A percentile compares a stretch with the other conserved stretches of the same genome.
Evolutionary conservation across 2,888 invertebrate species (phyloP).

Genomic region (Laothoe populi): DNA sequence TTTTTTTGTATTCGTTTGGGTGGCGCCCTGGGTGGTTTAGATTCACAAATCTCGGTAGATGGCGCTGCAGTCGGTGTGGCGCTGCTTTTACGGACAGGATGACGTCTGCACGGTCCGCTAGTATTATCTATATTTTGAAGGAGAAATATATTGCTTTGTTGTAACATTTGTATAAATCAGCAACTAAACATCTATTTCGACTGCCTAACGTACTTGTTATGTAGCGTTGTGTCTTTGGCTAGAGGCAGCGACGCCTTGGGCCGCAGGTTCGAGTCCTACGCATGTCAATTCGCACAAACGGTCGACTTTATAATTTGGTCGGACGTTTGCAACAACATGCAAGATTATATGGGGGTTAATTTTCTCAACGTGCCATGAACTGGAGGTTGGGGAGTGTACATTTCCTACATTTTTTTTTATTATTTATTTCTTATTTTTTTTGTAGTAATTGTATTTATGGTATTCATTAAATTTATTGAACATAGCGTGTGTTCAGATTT

Average conservation of each 20-base stretch:
- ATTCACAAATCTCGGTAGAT: too few species aligned
- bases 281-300: slow-evolving; percentile 67
- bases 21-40: too few species aligned
- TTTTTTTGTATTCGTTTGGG: too few species aligned
- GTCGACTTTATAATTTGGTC: slow-evolving; percentile 48
- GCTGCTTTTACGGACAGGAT: too few species aligned
- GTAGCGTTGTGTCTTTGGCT: background rate
- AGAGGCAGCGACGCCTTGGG: background rate
- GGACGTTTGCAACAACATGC: slow-evolving; percentile 74
- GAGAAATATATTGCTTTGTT: too few species aligned
- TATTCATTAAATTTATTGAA: too few species aligned
- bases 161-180: too few species aligned
- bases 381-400: slow-evolving; percentile 67
- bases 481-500: too few species aligned
- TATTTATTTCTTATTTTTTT: background rate
- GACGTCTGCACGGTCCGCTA: too few species aligned
- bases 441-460: background rate
- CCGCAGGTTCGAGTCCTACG: slow-evolving; percentile 46
- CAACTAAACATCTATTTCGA: background rate
- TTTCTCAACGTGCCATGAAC: slow-evolving; percentile 50
- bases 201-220: rapidly evolving
- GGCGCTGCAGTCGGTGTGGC: too few species aligned
- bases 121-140: too few species aligned
- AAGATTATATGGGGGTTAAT: slow-evolving; percentile 56
- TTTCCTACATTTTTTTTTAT: slow-evolving; percentile 59